These are phyloP conservation scores for Dendroctonus ponderosae DNA, from an alignment of 1,140 invertebrate genomes.

Conservation along the genomic window DNA sequence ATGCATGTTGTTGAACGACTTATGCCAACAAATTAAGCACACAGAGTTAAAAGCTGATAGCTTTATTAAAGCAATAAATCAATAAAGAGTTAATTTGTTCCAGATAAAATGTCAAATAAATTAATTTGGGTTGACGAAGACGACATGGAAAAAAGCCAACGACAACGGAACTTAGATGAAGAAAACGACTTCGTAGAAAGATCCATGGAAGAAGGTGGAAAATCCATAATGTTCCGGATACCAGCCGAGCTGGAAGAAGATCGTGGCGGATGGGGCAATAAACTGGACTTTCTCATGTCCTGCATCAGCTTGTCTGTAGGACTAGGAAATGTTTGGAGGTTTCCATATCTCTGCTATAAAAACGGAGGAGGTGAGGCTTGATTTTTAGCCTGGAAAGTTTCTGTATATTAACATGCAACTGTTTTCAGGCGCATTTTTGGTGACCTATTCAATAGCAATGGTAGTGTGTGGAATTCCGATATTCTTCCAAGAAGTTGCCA, in stretches of 20 bases:
- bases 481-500: slow-evolving; percentile 74
- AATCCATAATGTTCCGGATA: slow-evolving; percentile 36
- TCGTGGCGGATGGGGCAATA: slow-evolving; percentile 48
- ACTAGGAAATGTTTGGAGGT: slow-evolving; percentile 83
- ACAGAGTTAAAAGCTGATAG: no score
- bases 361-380: slow-evolving; percentile 60
- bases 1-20: no score
- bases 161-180: slow-evolving; percentile 3
- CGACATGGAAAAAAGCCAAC: slow-evolving; percentile 27
- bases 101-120: slow-evolving; percentile 45
- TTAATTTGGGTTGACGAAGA: slow-evolving; percentile 35
- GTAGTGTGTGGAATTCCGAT: slow-evolving; percentile 72
- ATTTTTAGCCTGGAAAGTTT: neutral
- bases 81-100: slow-evolving; percentile 10
- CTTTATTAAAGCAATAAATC: no score
- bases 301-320: slow-evolving; percentile 73
- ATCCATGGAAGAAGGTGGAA: slow-evolving; percentile 3
- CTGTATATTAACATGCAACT: neutral
- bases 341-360: slow-evolving; percentile 81
- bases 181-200: slow-evolving; percentile 2
- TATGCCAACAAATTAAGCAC: no score
- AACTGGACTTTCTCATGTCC: slow-evolving; percentile 59
- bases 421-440: slow-evolving; percentile 60
- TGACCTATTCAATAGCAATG: slow-evolving; percentile 71
- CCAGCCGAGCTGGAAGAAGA: slow-evolving; percentile 33